These are phyloP conservation scores for Latrodectus hesperus DNA, from an alignment of 2,888 invertebrate species.

Conservation along the genomic window DNA sequence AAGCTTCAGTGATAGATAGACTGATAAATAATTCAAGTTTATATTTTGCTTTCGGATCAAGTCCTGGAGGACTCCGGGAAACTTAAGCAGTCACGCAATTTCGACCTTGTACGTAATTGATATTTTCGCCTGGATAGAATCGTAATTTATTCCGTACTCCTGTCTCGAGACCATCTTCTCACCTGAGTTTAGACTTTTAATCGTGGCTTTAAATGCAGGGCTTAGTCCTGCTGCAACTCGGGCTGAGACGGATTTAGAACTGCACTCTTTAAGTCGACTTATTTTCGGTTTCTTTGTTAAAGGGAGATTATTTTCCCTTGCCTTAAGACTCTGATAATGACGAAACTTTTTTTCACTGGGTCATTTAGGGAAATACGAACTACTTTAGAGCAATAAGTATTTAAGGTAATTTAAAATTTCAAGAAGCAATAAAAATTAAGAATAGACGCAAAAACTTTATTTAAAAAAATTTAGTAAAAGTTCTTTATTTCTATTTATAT, in stretches of 20 bases:
- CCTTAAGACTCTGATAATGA: too few species aligned
- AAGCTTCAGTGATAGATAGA: slow-evolving; percentile 58
- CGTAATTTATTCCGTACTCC: slow-evolving; percentile 35
- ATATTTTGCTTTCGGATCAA: slow-evolving; percentile 58
- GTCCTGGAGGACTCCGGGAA: slow-evolving; percentile 21
- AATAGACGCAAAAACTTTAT: too few species aligned
- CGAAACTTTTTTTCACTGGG: too few species aligned
- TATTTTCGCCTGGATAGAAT: slow-evolving; percentile 41
- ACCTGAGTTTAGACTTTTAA: slow-evolving; percentile 39
- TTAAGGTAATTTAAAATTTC: too few species aligned
- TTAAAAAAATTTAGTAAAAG: too few species aligned
- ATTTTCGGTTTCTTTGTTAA: slow-evolving; percentile 23
- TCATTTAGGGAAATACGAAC: too few species aligned
- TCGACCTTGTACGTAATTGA: slow-evolving; percentile 52
- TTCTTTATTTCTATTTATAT: too few species aligned
- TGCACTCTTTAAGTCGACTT: background rate
- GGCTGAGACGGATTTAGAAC: slow-evolving; percentile 17
- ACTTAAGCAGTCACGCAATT: slow-evolving; percentile 59
- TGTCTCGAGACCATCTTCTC: slow-evolving; percentile 19
- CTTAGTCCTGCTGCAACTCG: slow-evolving; percentile 6
- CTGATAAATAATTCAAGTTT: slow-evolving; percentile 65
- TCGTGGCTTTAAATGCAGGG: slow-evolving; percentile 23
- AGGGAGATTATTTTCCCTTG: background rate
- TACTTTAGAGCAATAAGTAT: too few species aligned
- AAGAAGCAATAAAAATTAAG: too few species aligned